Base-by-base conservation (phyloP, 2,888 invertebrate genomes). In the Carterocephalus palaemon region DNA sequence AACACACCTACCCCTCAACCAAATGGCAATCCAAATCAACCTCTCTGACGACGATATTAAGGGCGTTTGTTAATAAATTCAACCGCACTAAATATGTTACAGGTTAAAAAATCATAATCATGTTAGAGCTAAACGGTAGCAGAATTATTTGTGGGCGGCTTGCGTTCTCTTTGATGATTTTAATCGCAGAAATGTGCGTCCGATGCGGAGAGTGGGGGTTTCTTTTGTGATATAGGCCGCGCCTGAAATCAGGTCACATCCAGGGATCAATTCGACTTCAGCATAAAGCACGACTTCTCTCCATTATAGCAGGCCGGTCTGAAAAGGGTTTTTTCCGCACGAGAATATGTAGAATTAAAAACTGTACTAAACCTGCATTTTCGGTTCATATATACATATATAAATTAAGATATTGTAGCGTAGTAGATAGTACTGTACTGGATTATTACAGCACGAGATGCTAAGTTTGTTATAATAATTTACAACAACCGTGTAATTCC, bases 91-190 rank as follows among this genome's bases (percentile, higher is more conserved):
- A 33, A 29, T 15, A 34, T 28, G 15, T 52, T 51, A 48, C 43
- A 48, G 49, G 39, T 58, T 56, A 68, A 70, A 76, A 74, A 75
- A 71, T 61, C 64, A 57, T 74, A 78, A 84, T 83, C 77, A 70
- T 57, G 77, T 82, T 81, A 82, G 58, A 57, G 59, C 54, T 69
- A 58, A 62, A 79, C 79, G 77, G 82, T 80, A 81, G 81, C 79
- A 64, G 59, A 76, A 72, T 71, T 70, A 64, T 70, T 71, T 72
- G 68, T 64, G 60, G 71, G 70, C 67, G 72, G 70, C 67, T 75
- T 67, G 56, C 52, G 52, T 54, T 60, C 56, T 26, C 60, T 61
- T 70, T 57, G 54, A 51, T 53, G 48, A 38, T 31, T 49, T 49
- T 48, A 50, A 49, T 40, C 53, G 49, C 45, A 46, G 46, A 53